A percentile compares a stretch with the other conserved stretches of the same genome.
Evolutionary conservation across 2,797 vertebrate genomes (phyloP).

Genomic region (Champsocephalus esox): DNA sequence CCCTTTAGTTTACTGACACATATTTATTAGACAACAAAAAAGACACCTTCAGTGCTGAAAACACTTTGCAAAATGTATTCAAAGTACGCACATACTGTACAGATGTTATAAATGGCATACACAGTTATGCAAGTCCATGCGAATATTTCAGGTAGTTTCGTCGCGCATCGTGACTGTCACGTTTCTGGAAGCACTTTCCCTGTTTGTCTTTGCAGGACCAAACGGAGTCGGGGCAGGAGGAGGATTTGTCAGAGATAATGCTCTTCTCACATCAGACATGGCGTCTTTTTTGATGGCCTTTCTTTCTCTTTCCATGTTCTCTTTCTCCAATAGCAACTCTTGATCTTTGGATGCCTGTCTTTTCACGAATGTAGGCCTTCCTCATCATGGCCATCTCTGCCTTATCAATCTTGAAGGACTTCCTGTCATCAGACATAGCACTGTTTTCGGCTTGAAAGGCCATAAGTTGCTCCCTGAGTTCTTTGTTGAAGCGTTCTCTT

Average conservation of each 20-base stretch:
- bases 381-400: background rate
- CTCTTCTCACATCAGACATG: background rate
- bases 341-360: conserved; percentile 9
- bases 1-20: background rate
- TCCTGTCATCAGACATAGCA: background rate
- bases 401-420: conserved; percentile 1
- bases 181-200: background rate
- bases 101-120: background rate
- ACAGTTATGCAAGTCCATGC: background rate
- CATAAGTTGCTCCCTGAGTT: too few species aligned
- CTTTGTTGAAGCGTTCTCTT: too few species aligned
- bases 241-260: conserved; percentile 15
- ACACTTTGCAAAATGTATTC: background rate
- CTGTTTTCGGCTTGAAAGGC: conserved; percentile 3
- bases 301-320: background rate
- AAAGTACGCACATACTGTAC: background rate
- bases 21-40: background rate
- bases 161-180: background rate
- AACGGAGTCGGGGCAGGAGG: background rate
- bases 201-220: conserved; percentile 1
- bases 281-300: background rate
- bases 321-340: conserved; percentile 10
- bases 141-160: background rate
- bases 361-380: conserved; percentile 20
- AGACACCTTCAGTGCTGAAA: background rate